These are phyloP conservation scores for Discoglossus pictus DNA, from an alignment of 2,797 vertebrate species.

Conservation along the genomic window DNA sequence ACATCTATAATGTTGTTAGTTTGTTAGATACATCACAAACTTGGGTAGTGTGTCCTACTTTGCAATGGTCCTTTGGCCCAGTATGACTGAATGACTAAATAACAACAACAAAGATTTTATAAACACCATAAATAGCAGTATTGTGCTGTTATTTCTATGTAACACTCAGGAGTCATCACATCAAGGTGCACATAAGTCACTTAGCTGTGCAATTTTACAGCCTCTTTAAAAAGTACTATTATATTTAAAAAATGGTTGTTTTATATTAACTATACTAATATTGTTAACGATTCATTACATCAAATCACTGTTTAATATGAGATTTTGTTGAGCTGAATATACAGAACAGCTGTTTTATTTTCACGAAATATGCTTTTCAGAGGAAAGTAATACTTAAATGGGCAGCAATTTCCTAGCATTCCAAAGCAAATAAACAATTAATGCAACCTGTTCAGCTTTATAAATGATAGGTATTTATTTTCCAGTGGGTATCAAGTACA, in stretches of 20 bases:
- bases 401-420: background rate
- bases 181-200: too few relatives aligned
- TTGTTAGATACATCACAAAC: too few relatives aligned
- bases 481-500: constrained; percentile 11
- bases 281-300: constrained; percentile 11
- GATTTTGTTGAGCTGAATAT: background rate
- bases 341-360: constrained; percentile 16
- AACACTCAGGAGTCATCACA: constrained; percentile 9
- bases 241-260: constrained; percentile 20
- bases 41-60: too few relatives aligned
- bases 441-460: constrained; percentile 15
- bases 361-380: constrained; percentile 3
- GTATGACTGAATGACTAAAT: too few relatives aligned
- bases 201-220: too few relatives aligned
- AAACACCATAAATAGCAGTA: too few relatives aligned
- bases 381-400: constrained; percentile 10
- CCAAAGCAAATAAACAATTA: constrained; percentile 23
- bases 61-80: too few relatives aligned
- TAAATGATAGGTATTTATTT: constrained; percentile 26
- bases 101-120: too few relatives aligned
- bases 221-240: background rate
- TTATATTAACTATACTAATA: constrained; percentile 9
- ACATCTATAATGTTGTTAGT: too few relatives aligned
- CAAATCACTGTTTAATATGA: background rate
- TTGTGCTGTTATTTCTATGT: constrained; percentile 3